A percentile compares a stretch with the other conserved stretches of the same genome.
These are phyloP conservation scores for Sceloporus undulatus DNA, from an alignment of 2,113 vertebrate genomes.

Conservation along the genomic window DNA sequence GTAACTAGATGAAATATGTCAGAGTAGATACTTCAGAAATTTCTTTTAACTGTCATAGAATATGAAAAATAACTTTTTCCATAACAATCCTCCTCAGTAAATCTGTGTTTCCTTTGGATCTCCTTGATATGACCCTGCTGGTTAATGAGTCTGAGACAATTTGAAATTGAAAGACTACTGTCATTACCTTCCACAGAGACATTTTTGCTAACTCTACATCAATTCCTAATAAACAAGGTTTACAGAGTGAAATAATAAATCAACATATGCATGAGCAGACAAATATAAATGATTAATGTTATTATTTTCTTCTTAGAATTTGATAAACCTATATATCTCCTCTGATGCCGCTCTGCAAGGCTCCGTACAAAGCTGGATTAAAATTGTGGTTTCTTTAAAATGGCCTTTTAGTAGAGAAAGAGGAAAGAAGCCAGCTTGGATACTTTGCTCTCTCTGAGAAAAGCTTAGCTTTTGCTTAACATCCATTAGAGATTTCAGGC, in stretches of 20 bases:
- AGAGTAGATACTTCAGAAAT: neutral
- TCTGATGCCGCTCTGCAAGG: constrained; percentile 21
- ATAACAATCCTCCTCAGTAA: constrained; percentile 26
- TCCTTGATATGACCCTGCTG: constrained; percentile 32
- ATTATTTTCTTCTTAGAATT: constrained; percentile 26
- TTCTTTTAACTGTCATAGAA: constrained; percentile 21
- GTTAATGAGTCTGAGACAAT: constrained; percentile 40
- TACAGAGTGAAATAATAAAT: constrained; percentile 41
- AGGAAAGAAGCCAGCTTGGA: neutral
- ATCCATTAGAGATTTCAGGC: neutral
- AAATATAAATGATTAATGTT: constrained; percentile 40
- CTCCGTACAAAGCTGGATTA: neutral
- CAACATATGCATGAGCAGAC: constrained; percentile 31
- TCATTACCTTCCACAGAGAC: constrained; percentile 21
- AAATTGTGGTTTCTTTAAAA: constrained; percentile 1
- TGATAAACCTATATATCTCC: constrained; percentile 31
- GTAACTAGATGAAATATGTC: constrained; percentile 25
- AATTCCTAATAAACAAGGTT: neutral
- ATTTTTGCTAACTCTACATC: constrained; percentile 32
- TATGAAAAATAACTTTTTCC: constrained; percentile 31
- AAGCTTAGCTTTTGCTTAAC: neutral
- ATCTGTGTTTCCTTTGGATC: constrained; percentile 34
- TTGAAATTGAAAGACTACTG: constrained; percentile 46
- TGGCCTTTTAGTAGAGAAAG: neutral
- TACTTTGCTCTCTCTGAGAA: neutral